These are phyloP conservation scores for Atrina japonica DNA, from an alignment of 2,888 invertebrate species.

Conservation along the genomic window DNA sequence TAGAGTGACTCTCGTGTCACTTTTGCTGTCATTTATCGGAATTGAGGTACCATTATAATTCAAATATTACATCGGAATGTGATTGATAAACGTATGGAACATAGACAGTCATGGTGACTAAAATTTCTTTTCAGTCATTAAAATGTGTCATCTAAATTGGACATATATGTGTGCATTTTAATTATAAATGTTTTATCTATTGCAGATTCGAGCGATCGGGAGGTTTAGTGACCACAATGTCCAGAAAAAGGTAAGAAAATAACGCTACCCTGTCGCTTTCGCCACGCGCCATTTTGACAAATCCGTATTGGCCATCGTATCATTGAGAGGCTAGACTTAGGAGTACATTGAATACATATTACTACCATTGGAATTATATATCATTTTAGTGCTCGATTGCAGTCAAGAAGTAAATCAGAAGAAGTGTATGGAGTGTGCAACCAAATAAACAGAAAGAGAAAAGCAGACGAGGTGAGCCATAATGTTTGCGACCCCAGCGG, in stretches of 20 bases:
- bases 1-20: no score
- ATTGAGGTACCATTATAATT: no score
- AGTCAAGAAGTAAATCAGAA: constrained; percentile 56
- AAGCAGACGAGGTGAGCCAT: constrained; percentile 68
- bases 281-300: constrained; percentile 62
- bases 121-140: no score
- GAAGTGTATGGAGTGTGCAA: constrained; percentile 52
- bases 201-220: constrained; percentile 30
- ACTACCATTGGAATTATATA: neutral
- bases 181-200: neutral
- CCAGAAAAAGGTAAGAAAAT: constrained; percentile 67
- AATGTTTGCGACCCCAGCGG: constrained; percentile 13
- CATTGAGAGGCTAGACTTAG: no score
- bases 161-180: no score
- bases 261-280: constrained; percentile 20
- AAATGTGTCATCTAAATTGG: no score
- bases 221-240: constrained; percentile 55
- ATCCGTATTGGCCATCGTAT: constrained; percentile 3
- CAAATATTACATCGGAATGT: no score
- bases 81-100: no score
- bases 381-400: constrained; percentile 64
- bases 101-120: no score
- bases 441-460: constrained; percentile 63
- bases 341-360: neutral
- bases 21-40: no score